Conservation (phyloP, 92 coral and sea anemone species). For the Heliopora coerulea region DNA sequence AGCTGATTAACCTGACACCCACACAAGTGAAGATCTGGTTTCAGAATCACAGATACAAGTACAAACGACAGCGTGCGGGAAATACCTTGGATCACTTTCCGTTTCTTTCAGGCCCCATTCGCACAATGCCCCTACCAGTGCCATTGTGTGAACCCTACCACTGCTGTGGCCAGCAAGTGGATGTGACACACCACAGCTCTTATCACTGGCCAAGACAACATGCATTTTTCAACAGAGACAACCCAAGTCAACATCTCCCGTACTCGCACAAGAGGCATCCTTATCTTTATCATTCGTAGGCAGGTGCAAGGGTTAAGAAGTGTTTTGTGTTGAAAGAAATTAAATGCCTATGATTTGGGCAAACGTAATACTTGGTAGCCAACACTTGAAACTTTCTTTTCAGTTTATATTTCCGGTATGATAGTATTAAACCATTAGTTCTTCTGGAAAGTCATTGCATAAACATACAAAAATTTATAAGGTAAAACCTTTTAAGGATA, state of each 20-base stretch:
- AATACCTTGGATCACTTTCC: background rate
- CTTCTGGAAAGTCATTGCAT: no score
- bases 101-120: slow-evolving; percentile 9
- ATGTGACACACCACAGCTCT: slow-evolving; percentile 7
- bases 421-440: no score
- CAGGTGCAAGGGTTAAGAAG: no score
- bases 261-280: slow-evolving; percentile 1
- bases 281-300: slow-evolving; percentile 12
- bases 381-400: no score
- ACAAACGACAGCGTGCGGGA: slow-evolving; percentile 49
- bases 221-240: background rate
- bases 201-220: slow-evolving; percentile 21
- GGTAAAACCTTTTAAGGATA: no score
- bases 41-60: slow-evolving; percentile 95
- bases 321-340: no score
- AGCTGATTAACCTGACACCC: slow-evolving; percentile 83
- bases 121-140: background rate
- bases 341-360: no score
- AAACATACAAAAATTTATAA: no score
- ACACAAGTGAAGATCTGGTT: slow-evolving; percentile 99
- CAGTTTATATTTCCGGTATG: no score
- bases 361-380: no score
- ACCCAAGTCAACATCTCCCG: background rate
- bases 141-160: background rate
- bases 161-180: background rate